Base-by-base conservation (phyloP, 2,797 vertebrate genomes). In the Sciaenops ocellatus region DNA sequence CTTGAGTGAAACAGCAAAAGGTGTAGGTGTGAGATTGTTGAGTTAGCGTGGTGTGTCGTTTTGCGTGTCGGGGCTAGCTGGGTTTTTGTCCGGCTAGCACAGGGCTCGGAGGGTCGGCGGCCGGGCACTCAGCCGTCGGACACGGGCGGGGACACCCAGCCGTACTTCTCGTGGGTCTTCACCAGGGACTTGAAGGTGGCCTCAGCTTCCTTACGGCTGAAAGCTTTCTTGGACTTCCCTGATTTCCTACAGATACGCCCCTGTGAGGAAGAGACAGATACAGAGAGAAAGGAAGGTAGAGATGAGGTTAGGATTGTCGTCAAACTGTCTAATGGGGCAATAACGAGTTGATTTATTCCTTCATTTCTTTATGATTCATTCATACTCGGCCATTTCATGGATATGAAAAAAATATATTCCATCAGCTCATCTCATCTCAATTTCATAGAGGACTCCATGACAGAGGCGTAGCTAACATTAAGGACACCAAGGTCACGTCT, bases 161-260 rank as follows among this genome's bases (percentile, higher is more conserved):
- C 98, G 30, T 99, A 99, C 83, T 99, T 99, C 95, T 99, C 98
- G 52, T 99, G 98, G 93, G 98, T 99, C 95, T 99, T 99, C 96
- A 99, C 98, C 95, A 99, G 94, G 88, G 98, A 99, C 96, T 99
- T 99, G 93, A 99, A 99, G 76, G 98, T 99, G 73, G 98, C 98
- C 93, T 99, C 98, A 0, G 98, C 98, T 93, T 99, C 98, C 92
- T 99, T 99, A 76, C 98, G 97, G 88, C 98, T 99, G 95, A 99
- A 99, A 30, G 98, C 98, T 90, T 99, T 99, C 98, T 99, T 99
- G 87, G 98, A 98, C 93, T 99, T 99, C 84, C 98, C 98, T 47
- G 98, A 96, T 97, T 99, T 99, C 92, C 98, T 97, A 88, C 98
- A 99, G 95, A 99, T 99, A 62, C 98, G 97, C 38, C 98, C 98